phyloP scores from a whole-genome alignment of 1,140 invertebrate genomes.

The Sycophaga agraensis region DNA sequence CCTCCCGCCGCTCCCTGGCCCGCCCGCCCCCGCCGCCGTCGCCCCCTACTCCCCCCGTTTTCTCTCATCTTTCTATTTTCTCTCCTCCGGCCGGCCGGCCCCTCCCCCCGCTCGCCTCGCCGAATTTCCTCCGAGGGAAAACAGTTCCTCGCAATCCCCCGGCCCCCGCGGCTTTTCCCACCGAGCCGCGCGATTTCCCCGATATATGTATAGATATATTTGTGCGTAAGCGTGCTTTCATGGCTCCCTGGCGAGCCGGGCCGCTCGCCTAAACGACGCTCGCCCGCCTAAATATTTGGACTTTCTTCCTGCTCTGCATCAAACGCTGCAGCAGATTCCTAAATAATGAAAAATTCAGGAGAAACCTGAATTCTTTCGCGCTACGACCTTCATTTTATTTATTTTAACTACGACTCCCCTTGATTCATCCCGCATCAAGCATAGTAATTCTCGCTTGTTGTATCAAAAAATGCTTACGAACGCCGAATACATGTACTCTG shows the following conservation, averaged over 20 bases:
- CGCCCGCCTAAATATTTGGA: conserved; percentile 25
- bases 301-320: conserved; percentile 1
- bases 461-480: too few species aligned
- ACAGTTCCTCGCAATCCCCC: background rate
- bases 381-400: too few species aligned
- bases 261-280: background rate
- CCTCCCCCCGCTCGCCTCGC: background rate
- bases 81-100: background rate
- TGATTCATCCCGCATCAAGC: too few species aligned
- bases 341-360: too few species aligned
- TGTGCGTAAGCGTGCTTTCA: conserved; percentile 12
- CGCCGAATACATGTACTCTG: too few species aligned
- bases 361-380: too few species aligned
- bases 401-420: too few species aligned
- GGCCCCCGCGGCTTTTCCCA: too few species aligned
- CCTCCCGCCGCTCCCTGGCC: background rate
- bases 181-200: too few species aligned
- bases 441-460: too few species aligned
- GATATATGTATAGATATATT: too few species aligned
- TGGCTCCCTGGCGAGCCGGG: conserved; percentile 4
- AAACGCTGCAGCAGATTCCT: too few species aligned
- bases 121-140: conserved; percentile 19
- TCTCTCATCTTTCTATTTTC: conserved; percentile 31
- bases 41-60: background rate
- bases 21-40: conserved; percentile 6